A percentile compares a stretch with the other conserved stretches of the same genome.
phyloP scores from a whole-genome alignment of 2,888 invertebrate species.

The Hymenopus coronatus region DNA sequence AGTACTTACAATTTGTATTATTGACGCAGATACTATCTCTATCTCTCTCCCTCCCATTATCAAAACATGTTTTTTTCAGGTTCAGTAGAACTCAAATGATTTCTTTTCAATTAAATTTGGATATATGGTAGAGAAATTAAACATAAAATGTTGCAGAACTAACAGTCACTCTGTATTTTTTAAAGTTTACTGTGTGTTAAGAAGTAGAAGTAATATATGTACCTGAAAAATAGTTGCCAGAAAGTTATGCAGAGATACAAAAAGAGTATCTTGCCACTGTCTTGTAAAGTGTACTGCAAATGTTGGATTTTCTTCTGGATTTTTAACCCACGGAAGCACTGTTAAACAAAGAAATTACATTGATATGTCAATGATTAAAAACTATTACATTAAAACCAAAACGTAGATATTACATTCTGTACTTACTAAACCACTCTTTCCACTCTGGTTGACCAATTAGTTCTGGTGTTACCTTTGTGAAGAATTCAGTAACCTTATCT shows the following conservation, averaged over 20 bases:
- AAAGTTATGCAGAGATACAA: slow-evolving; percentile 89
- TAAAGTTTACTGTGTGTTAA: background rate
- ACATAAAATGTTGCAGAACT: no score
- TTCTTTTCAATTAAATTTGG: no score
- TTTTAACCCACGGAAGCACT: slow-evolving; percentile 90
- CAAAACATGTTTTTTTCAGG: no score
- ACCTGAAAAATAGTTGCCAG: slow-evolving; percentile 82
- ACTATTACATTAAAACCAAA: background rate
- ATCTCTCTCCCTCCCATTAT: no score
- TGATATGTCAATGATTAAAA: background rate
- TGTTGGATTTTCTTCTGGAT: slow-evolving; percentile 84
- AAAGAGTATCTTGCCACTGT: slow-evolving; percentile 93
- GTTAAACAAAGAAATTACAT: slow-evolving; percentile 41
- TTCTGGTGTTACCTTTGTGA: slow-evolving; percentile 80
- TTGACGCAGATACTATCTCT: no score
- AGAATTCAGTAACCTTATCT: slow-evolving; percentile 87
- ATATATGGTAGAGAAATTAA: no score
- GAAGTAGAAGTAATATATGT: slow-evolving; percentile 39
- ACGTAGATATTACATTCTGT: background rate
- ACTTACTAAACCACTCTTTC: slow-evolving; percentile 97
- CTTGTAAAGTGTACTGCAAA: slow-evolving; percentile 88
- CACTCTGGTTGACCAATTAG: slow-evolving; percentile 87
- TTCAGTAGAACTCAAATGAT: no score
- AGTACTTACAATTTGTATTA: no score
- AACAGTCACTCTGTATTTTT: background rate